Percentiles rank a stretch among this genome's conserved stretches.
Evolutionary conservation across 2,888 invertebrate genomes (phyloP).

Genomic region (Drosophila maculinotata): DNA sequence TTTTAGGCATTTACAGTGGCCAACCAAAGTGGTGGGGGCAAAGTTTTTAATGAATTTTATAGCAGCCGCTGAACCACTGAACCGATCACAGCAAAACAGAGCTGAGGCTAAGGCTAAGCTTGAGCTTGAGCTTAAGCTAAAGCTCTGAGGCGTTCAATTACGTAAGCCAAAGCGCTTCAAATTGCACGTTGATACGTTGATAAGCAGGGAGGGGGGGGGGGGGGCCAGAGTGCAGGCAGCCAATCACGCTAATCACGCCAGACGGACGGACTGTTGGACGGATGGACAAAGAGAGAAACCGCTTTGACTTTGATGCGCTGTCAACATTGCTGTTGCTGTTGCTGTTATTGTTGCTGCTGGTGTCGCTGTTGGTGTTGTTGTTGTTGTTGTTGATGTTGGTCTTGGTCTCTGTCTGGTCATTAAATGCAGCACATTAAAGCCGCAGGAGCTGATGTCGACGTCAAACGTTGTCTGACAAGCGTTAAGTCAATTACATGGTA

Average conservation of each 20-base stretch:
- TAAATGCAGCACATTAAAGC: slow-evolving; percentile 82
- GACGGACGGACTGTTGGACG: slow-evolving; percentile 15
- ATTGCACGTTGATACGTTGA: slow-evolving; percentile 37
- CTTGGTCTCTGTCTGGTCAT: slow-evolving; percentile 61
- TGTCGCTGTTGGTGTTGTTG: slow-evolving; percentile 29
- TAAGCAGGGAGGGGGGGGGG: too few species aligned
- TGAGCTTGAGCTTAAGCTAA: too few species aligned
- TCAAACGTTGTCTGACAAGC: slow-evolving; percentile 67
- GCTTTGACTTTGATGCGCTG: slow-evolving; percentile 70
- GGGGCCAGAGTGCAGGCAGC: slow-evolving; percentile 56
- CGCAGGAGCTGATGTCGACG: slow-evolving; percentile 62
- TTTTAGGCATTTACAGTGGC: slow-evolving; percentile 43
- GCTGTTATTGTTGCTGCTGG: slow-evolving; percentile 39
- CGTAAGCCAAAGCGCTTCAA: slow-evolving; percentile 39
- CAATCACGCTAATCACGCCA: slow-evolving; percentile 68
- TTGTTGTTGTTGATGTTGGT: slow-evolving; percentile 48
- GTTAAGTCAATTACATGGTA: slow-evolving; percentile 82
- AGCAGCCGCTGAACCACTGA: slow-evolving; percentile 62
- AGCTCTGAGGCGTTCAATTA: slow-evolving; percentile 49
- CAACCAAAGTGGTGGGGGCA: slow-evolving; percentile 30
- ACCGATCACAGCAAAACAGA: slow-evolving; percentile 36
- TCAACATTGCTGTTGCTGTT: slow-evolving; percentile 28
- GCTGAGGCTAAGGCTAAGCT: slow-evolving; percentile 14
- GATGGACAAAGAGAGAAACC: slow-evolving; percentile 48
- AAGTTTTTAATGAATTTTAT: slow-evolving; percentile 80